Percentiles rank a stretch among this genome's conserved stretches.
Conservation (phyloP, 2,113 vertebrate genomes). For the Cyphomyrus plagiostoma region DNA sequence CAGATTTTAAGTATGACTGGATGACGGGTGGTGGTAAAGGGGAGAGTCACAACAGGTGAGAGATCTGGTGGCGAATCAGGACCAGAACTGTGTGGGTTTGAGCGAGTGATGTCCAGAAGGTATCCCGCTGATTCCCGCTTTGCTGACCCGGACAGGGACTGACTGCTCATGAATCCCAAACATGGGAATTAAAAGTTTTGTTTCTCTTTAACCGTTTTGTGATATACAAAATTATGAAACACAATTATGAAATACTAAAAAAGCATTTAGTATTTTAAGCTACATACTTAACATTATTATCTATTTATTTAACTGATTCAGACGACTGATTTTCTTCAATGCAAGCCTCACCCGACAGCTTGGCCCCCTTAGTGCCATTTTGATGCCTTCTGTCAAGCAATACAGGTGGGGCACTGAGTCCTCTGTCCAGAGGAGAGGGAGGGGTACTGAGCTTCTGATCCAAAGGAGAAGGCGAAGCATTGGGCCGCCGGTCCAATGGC, state of each 20-base stretch:
- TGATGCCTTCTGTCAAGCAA: slow-evolving; percentile 79
- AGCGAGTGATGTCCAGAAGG: neutral
- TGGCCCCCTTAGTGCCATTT: slow-evolving; percentile 79
- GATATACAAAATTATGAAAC: neutral
- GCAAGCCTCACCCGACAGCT: slow-evolving; percentile 77
- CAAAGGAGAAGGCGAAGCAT: slow-evolving; percentile 48
- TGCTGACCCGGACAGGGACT: neutral
- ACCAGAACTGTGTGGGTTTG: neutral
- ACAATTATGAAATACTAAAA: neutral
- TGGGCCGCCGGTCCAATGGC: slow-evolving; percentile 43
- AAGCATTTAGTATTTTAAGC: neutral
- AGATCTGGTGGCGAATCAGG: neutral
- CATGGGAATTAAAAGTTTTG: neutral
- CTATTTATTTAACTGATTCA: neutral
- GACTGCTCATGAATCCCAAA: neutral
- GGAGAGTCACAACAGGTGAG: neutral
- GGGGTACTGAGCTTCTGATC: slow-evolving; percentile 37
- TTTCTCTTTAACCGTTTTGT: neutral
- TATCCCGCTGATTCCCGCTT: neutral
- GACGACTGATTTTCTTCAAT: neutral
- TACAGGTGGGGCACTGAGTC: slow-evolving; percentile 34
- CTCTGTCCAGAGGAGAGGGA: slow-evolving; percentile 6
- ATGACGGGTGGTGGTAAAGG: neutral
- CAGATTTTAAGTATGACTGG: neutral
- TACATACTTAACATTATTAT: neutral